These are phyloP conservation scores for Palythoa grandis DNA, from an alignment of 92 coral and sea anemone genomes.

Conservation along the genomic window DNA sequence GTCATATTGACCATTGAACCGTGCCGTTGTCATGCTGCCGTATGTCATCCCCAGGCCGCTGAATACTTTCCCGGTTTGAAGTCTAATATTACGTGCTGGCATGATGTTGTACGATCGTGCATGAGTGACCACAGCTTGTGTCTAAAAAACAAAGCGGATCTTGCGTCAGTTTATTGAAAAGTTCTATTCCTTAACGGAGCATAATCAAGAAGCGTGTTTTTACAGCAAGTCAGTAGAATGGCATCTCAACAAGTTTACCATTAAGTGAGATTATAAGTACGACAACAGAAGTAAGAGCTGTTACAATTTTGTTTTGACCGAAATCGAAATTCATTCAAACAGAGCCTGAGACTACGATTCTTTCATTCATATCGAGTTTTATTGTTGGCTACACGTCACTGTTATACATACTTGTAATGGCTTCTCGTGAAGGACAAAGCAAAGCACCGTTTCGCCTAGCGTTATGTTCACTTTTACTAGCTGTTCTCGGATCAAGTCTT, in stretches of 20 bases:
- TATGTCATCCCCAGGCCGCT: background rate
- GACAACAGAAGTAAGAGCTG: background rate
- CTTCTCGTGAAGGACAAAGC: background rate
- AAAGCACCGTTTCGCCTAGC: background rate
- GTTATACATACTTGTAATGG: background rate
- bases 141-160: background rate
- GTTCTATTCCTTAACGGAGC: background rate
- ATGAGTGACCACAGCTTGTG: background rate
- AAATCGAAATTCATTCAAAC: background rate
- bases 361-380: background rate
- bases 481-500: background rate
- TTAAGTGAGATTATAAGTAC: background rate
- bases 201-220: background rate
- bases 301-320: background rate
- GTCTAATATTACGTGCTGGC: background rate
- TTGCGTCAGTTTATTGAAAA: background rate
- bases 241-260: background rate
- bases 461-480: background rate
- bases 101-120: background rate
- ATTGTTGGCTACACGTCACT: background rate
- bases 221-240: background rate
- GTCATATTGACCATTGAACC: background rate
- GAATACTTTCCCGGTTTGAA: background rate
- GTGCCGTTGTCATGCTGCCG: background rate
- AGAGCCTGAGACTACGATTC: background rate